Base-by-base conservation (phyloP, 1,140 invertebrate genomes). In the Oncopodura yosiiana region DNA sequence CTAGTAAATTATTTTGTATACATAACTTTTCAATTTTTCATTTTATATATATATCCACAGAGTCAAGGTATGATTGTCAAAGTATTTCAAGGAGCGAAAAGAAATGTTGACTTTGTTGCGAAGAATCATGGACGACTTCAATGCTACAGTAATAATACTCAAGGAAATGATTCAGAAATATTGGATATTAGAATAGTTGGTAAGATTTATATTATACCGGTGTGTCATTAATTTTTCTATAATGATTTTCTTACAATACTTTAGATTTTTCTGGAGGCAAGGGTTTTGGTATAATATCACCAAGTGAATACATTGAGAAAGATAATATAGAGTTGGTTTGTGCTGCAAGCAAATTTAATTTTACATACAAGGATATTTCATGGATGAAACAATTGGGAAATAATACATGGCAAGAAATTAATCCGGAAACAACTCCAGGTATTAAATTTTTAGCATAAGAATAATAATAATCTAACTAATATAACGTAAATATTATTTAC, bases 221-320 rank as follows among this genome's bases (percentile, higher is more conserved):
- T 43, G 8, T 37, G 50, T 52, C 14, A 42, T 4, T 41, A 48
- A 53, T 26, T 43, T 1, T 53, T 29, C 41, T 23, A 19, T 21
- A n/a, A n/a, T 23, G 14, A 50, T 50, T 24, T 24, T 41, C 18
- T 16, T 6, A 16, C 38, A 18, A n/a, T n/a, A 41, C 16, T 46
- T 52, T 44, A 53, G 60, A 61, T 55, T 57, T 61, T 46, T 36
- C 39, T 39, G 45, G 38, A 26, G 24, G 32, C 3, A 44, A 32
- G 6, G 44, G 39, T 26, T 58, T 45, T 18, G 43, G 29, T 39
- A 48, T 50, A 9, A 30, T 14, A 11, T 29, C 5, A 11, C 41
- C 48, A 12, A 14, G 30, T 9, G 34, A 39, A 11, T 14, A 42
- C 11, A 44, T 61, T 19, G 46, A 61, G 19, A 48, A 29, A 0